Evolutionary conservation across 2,797 vertebrate species (phyloP), one percentile per base, ranked within the genome.

Genomic region (Morus bassanus): DNA sequence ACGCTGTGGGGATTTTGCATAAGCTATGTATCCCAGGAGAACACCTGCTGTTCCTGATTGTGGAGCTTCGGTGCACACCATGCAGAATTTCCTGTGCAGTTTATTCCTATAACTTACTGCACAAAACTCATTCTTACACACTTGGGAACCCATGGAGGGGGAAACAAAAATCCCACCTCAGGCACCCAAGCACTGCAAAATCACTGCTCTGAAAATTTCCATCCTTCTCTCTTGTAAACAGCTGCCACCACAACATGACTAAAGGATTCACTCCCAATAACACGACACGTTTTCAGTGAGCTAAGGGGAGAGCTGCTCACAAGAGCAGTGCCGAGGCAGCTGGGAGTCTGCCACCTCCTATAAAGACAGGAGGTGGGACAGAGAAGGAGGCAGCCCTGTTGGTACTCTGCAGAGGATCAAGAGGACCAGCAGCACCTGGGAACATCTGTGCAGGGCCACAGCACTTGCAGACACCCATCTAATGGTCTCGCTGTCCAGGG

Each of bases 381-480:
- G 31, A 45, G 53, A 70, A n/a, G n/a, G 56, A 13, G 6, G 37
- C 14, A 72, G 15, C 27, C 0, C 1, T 18, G 28, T 18, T 0
- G 0, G 31, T 18, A 25, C 10, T 46, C 65, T 74, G 19, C 45
- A 60, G 35, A 39, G 15, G 24, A 59, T 33, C 33, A 22, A 30
- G 41, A 82, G 53, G 33, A 82, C 8, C 24, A 45, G 10, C 25
- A 79, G n/a, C 15, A 48, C 19, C 27, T 21, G 28, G n/a, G 9
- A 68, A 59, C 7, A 24, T 4, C 28, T 27, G 7, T 28, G 30
- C 25, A 72, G 50, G 22, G 2, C 43, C 11, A 27, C 5, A 16
- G n/a, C 10, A 1, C 10, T 51, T 59, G 33, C 43, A 69, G 14
- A 27, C 3, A 3, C 9, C 6, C 17, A 54, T 43, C 14, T 70